These are phyloP conservation scores for Ephydatia muelleri DNA, from an alignment of 37 sponge, comb jelly and placozoan genomes.

Conservation along the genomic window DNA sequence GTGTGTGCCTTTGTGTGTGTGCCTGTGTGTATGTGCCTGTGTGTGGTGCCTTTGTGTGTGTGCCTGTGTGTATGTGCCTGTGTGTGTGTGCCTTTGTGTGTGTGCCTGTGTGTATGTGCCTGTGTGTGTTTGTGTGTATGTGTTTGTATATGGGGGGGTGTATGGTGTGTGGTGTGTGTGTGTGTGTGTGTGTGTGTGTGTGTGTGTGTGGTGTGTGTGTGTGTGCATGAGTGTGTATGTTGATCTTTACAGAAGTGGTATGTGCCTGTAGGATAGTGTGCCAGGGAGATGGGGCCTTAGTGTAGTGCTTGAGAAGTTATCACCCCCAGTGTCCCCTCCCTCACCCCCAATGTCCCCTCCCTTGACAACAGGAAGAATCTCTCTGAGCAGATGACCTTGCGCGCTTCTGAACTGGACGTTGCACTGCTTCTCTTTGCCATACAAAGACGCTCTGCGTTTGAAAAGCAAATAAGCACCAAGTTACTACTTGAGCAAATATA, in stretches of 20 bases:
- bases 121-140: too few species aligned
- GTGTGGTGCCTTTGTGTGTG: too few species aligned
- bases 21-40: too few species aligned
- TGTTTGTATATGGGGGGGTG: too few species aligned
- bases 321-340: background rate
- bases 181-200: too few species aligned
- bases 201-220: too few species aligned
- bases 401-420: slow-evolving; percentile 84
- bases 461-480: slow-evolving; percentile 83
- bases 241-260: background rate
- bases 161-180: too few species aligned
- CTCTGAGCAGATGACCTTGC: slow-evolving; percentile 70
- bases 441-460: slow-evolving; percentile 94
- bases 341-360: background rate
- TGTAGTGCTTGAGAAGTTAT: background rate
- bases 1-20: too few species aligned
- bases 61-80: too few species aligned
- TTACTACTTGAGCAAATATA: slow-evolving; percentile 64
- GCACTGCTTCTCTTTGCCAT: slow-evolving; percentile 96
- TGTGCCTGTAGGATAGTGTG: background rate
- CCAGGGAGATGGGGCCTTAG: too few species aligned
- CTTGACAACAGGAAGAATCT: slow-evolving; percentile 56
- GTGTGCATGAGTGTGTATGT: background rate
- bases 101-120: too few species aligned
- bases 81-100: too few species aligned